Conservation (phyloP, 2,888 invertebrate genomes). For the Cheilosia vulpina region DNA sequence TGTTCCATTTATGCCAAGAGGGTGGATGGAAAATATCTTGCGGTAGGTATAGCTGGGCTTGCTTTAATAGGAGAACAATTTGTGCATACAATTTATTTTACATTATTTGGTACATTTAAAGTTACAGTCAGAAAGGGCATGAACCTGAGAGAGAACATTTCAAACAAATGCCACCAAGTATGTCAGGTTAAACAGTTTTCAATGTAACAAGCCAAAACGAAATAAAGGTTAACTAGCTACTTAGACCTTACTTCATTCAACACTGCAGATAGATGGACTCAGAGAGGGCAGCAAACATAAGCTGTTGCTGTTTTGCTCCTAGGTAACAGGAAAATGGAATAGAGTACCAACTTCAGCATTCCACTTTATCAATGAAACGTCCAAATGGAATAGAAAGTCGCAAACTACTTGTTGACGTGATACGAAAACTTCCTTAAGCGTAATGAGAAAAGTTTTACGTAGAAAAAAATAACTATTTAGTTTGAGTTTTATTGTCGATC, state of each 20-base stretch:
- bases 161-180: background rate
- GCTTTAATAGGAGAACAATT: too few species aligned
- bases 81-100: too few species aligned
- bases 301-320: background rate
- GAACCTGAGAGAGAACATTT: conserved; percentile 7
- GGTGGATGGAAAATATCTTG: too few species aligned
- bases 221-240: conserved; percentile 1
- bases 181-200: conserved; percentile 18
- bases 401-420: conserved; percentile 21
- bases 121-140: background rate
- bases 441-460: conserved; percentile 33
- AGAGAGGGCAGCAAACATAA: background rate
- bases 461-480: background rate
- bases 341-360: background rate
- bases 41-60: too few species aligned
- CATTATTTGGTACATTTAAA: too few species aligned
- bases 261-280: background rate
- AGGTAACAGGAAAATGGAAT: background rate
- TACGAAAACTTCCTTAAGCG: conserved; percentile 22
- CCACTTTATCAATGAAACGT: conserved; percentile 14
- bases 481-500: too few species aligned
- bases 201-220: background rate
- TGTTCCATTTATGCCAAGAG: too few species aligned
- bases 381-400: conserved; percentile 16
- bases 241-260: conserved; percentile 1